Conservation (phyloP, 1,140 invertebrate species). For the Drosophila eugracilis region DNA sequence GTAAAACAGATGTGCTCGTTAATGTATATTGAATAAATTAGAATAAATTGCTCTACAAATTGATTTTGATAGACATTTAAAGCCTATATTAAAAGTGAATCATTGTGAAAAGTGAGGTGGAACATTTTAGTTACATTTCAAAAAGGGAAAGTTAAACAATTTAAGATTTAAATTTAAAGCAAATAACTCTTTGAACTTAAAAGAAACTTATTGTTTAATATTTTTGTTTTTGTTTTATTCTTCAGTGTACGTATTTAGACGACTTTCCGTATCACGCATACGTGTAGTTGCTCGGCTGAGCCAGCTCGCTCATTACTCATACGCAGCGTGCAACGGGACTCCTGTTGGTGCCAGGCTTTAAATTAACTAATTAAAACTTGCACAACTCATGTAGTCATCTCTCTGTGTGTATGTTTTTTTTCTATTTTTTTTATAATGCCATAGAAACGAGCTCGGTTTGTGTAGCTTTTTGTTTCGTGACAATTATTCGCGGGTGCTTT, state of each 20-base stretch:
- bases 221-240: background rate
- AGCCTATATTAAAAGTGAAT: background rate
- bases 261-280: slow-evolving; percentile 14
- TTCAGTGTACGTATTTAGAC: slow-evolving; percentile 27
- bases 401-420: too few relatives aligned
- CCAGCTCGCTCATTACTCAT: slow-evolving; percentile 69
- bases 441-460: slow-evolving; percentile 9
- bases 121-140: too few relatives aligned
- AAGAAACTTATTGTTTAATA: too few relatives aligned
- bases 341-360: slow-evolving; percentile 70
- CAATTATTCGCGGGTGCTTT: slow-evolving; percentile 53
- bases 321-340: slow-evolving; percentile 59
- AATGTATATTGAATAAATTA: background rate
- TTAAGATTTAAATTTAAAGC: too few relatives aligned
- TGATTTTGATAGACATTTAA: background rate
- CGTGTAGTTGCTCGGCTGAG: slow-evolving; percentile 7
- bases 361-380: slow-evolving; percentile 84
- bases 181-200: too few relatives aligned
- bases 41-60: background rate
- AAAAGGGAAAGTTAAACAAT: too few relatives aligned
- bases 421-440: background rate
- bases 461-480: slow-evolving; percentile 32
- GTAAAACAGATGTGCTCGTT: background rate
- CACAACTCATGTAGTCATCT: slow-evolving; percentile 52
- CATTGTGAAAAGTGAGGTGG: background rate